Evolutionary conservation across 2,797 vertebrate species (phyloP).

Genomic region (Manis pentadactyla): DNA sequence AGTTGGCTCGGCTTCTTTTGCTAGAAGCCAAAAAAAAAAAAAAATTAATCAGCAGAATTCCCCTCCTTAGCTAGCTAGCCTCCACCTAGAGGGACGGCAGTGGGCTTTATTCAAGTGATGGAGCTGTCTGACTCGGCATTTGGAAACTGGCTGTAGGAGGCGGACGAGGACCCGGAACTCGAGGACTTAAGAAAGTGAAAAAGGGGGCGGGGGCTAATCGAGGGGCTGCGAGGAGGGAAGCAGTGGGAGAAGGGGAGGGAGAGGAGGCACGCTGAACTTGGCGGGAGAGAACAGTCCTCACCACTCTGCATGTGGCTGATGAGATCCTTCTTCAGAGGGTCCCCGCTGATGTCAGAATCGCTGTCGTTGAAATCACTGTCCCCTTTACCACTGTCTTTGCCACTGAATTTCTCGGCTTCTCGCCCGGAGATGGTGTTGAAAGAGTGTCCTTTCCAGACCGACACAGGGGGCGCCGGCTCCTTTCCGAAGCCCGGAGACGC

Average conservation of each 20-base stretch:
- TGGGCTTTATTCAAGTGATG: not conserved
- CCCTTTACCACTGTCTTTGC: conserved; percentile 98
- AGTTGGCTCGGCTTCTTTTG: not conserved
- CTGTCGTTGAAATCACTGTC: conserved; percentile 99
- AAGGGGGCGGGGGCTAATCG: not conserved
- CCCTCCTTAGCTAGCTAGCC: not conserved
- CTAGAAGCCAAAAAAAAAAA: not conserved
- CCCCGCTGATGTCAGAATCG: conserved; percentile 96
- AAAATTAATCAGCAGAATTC: not conserved
- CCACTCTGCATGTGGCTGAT: conserved; percentile 93
- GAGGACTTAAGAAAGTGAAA: not conserved
- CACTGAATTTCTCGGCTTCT: conserved; percentile 96
- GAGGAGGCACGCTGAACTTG: not conserved
- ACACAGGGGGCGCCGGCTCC: conserved; percentile 91
- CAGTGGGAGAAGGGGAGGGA: not conserved
- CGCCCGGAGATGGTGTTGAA: conserved; percentile 95
- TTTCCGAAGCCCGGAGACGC: conserved; percentile 93
- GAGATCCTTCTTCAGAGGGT: conserved; percentile 95
- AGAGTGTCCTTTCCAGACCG: conserved; percentile 97
- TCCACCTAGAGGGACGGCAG: not conserved
- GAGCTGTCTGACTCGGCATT: not conserved
- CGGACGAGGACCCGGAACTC: not conserved
- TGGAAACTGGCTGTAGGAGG: not conserved
- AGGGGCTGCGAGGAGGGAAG: not conserved
- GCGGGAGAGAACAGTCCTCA: conserved; percentile 81